A percentile compares a stretch with the other conserved stretches of the same genome.
These are phyloP conservation scores for Drosophila limbata DNA, from an alignment of 2,888 invertebrate genomes.

Conservation along the genomic window DNA sequence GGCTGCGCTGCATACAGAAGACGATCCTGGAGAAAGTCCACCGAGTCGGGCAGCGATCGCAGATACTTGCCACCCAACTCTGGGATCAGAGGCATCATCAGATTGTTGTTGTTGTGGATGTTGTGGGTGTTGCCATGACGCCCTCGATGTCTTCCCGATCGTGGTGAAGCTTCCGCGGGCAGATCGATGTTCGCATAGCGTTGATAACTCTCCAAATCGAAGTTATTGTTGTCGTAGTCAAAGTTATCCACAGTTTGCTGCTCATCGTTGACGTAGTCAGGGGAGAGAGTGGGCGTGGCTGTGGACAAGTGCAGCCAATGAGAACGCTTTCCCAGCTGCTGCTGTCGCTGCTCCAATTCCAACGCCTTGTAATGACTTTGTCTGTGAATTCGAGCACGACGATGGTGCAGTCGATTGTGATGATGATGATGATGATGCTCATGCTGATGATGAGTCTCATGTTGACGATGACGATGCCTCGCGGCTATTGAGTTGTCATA, in stretches of 20 bases:
- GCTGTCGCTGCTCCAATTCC: constrained; percentile 58
- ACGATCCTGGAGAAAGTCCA: constrained; percentile 70
- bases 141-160: constrained; percentile 82
- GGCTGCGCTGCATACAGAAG: constrained; percentile 50
- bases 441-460: constrained; percentile 26
- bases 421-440: constrained; percentile 30
- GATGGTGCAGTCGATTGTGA: constrained; percentile 14
- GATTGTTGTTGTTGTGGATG: constrained; percentile 26
- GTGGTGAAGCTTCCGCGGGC: constrained; percentile 59
- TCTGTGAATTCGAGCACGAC: constrained; percentile 28
- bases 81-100: constrained; percentile 52
- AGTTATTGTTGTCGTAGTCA: constrained; percentile 42
- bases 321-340: constrained; percentile 71
- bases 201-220: constrained; percentile 70
- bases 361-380: constrained; percentile 61
- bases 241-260: constrained; percentile 23
- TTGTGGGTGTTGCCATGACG: constrained; percentile 59
- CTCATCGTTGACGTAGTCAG: constrained; percentile 67
- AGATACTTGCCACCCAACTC: constrained; percentile 58
- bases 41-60: constrained; percentile 82
- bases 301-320: constrained; percentile 31
- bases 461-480: constrained; percentile 21
- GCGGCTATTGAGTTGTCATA: constrained; percentile 24
- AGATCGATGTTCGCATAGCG: constrained; percentile 61
- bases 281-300: neutral